Base-by-base conservation (phyloP, 2,797 vertebrate genomes). In the Halcyon chelicuti region DNA sequence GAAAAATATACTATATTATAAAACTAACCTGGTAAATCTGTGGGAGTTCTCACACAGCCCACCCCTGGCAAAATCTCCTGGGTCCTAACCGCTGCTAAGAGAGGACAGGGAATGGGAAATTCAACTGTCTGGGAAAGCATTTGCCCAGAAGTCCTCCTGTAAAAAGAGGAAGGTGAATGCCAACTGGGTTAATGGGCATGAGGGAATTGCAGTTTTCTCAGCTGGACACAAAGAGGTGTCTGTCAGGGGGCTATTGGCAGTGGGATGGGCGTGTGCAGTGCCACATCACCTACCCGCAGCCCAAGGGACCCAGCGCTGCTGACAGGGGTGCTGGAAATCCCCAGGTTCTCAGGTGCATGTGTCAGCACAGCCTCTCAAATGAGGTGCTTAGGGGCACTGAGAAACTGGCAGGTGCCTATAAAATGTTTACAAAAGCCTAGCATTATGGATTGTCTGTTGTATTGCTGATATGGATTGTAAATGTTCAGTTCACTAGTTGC, bases 201-300 rank as follows among this genome's bases (percentile, higher is more conserved):
- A 35, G 17, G 33, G 29, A 52, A 12, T 9, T 33, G 47, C 31
- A n/a, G 11, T 62, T 26, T 13, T 12, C 47, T 4, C 37, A 49
- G 14, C 31, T 8, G 23, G 57, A 46, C 39, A 17, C 7, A 15
- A 49, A 63, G n/a, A 37, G 11, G 40, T 42, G 40, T 22, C 26
- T 16, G 47, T n/a, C 25, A n/a, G 37, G 28, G 61, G 35, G 5
- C 19, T 0, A 3, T 7, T 40, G 37, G 29, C 47, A n/a, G 26
- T 1, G 7, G 40, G 26, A 29, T 0, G 0, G 40, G 31, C 20
- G 11, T 1, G 0, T 15, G 51, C 14, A 6, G 14, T 39, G 52
- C 42, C 31, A 44, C 0, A 0, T 55, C 18, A 21, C 26, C 31
- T 28, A 18, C 14, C 26, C 0, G 0, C 42, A 75, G 62, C 12